Conservation (phyloP, 2,113 vertebrate species). For the Ceyx margarethae region DNA sequence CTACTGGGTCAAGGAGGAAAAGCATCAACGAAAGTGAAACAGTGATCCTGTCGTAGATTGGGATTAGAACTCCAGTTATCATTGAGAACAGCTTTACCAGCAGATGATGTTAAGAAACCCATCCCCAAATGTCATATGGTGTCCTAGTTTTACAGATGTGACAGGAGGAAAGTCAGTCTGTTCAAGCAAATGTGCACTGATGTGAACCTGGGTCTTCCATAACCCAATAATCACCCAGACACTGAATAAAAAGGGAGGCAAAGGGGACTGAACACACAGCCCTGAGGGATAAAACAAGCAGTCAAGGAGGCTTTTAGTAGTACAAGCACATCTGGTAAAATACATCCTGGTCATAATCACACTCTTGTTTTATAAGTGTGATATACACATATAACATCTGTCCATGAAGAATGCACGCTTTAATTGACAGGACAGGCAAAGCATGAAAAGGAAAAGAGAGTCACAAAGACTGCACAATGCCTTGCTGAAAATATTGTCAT, state of each 20-base stretch:
- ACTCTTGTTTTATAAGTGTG: neutral
- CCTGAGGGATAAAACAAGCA: neutral
- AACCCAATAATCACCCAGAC: neutral
- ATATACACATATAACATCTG: neutral
- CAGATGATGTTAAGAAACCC: neutral
- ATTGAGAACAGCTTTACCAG: neutral
- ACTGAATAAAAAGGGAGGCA: neutral
- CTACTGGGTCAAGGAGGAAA: neutral
- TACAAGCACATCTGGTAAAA: neutral
- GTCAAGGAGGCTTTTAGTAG: neutral
- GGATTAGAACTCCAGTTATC: neutral
- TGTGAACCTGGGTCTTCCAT: neutral
- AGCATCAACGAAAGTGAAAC: neutral
- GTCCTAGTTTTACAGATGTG: neutral
- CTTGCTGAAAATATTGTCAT: neutral
- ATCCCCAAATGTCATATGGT: neutral
- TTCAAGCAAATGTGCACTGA: rapidly evolving
- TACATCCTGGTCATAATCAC: neutral
- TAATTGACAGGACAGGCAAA: neutral
- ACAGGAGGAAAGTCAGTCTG: neutral
- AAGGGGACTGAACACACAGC: neutral
- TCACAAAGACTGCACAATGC: neutral
- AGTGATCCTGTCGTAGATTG: neutral
- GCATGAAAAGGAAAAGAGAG: neutral
- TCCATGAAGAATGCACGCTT: neutral